Evolutionary conservation across 2,888 invertebrate genomes (phyloP).

Genomic region (Cacoxenus indagator): DNA sequence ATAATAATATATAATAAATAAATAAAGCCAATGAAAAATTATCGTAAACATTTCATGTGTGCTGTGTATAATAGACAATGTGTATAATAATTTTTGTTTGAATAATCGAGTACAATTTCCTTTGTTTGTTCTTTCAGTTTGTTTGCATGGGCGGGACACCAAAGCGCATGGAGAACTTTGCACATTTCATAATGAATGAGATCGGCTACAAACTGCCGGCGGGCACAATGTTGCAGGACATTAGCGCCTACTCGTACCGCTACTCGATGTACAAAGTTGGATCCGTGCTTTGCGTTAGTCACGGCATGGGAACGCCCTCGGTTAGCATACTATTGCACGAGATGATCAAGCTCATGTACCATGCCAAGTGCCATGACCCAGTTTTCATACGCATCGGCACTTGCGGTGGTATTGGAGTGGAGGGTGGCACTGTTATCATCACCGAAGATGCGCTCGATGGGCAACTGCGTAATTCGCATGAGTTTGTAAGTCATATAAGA

Average conservation of each 20-base stretch:
- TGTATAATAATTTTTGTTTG: background rate
- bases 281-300: slow-evolving; percentile 72
- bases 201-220: slow-evolving; percentile 91
- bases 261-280: slow-evolving; percentile 93
- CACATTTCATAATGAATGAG: slow-evolving; percentile 90
- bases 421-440: slow-evolving; percentile 94
- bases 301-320: slow-evolving; percentile 98
- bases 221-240: slow-evolving; percentile 88
- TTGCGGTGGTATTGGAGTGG: slow-evolving; percentile 93
- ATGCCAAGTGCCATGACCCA: slow-evolving; percentile 88
- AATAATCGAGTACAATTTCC: background rate
- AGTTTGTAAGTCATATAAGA: slow-evolving; percentile 77
- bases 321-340: slow-evolving; percentile 96
- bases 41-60: too few relatives aligned
- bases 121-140: slow-evolving; percentile 76
- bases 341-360: slow-evolving; percentile 94
- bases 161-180: slow-evolving; percentile 93
- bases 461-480: slow-evolving; percentile 83
- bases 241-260: slow-evolving; percentile 91
- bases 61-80: too few relatives aligned
- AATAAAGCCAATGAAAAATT: slow-evolving; percentile 26
- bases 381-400: slow-evolving; percentile 94
- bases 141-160: slow-evolving; percentile 98
- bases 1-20: too few relatives aligned
- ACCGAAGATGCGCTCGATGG: slow-evolving; percentile 94